A percentile compares a stretch with the other conserved stretches of the same genome.
These are phyloP conservation scores for Bombus affinis DNA, from an alignment of 1,140 invertebrate species.

Conservation along the genomic window DNA sequence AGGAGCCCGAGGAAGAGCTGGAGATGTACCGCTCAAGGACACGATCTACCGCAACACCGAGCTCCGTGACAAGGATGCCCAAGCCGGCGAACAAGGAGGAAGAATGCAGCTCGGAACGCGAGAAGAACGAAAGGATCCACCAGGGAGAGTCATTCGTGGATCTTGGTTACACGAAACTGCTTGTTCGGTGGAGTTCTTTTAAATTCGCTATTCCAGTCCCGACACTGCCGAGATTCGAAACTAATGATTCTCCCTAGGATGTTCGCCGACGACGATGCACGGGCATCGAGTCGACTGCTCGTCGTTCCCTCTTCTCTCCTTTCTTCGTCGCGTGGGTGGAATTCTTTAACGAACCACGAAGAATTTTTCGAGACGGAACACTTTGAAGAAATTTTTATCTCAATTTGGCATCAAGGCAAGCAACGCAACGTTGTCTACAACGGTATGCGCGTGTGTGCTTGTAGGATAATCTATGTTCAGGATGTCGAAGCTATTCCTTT, in stretches of 20 bases:
- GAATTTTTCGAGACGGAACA: constrained; percentile 34
- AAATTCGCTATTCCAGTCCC: constrained; percentile 29
- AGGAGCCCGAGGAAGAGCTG: constrained; percentile 40
- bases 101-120: neutral
- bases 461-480: neutral
- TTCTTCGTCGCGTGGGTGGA: constrained; percentile 15
- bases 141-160: constrained; percentile 25
- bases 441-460: neutral
- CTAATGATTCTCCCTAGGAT: constrained; percentile 11
- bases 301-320: neutral
- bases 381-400: constrained; percentile 45
- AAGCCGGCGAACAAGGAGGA: constrained; percentile 3
- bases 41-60: constrained; percentile 68
- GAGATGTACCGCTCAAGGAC: constrained; percentile 69
- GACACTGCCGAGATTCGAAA: constrained; percentile 39
- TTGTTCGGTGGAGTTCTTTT: constrained; percentile 53
- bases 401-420: neutral
- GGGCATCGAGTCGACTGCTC: neutral
- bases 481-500: neutral
- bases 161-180: constrained; percentile 60
- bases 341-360: constrained; percentile 43
- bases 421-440: neutral
- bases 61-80: constrained; percentile 67
- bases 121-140: constrained; percentile 6
- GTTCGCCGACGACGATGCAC: neutral